Evolutionary conservation across 2,797 vertebrate species (phyloP), one percentile per base, ranked within the genome.

Genomic region (Podarcis siculus): DNA sequence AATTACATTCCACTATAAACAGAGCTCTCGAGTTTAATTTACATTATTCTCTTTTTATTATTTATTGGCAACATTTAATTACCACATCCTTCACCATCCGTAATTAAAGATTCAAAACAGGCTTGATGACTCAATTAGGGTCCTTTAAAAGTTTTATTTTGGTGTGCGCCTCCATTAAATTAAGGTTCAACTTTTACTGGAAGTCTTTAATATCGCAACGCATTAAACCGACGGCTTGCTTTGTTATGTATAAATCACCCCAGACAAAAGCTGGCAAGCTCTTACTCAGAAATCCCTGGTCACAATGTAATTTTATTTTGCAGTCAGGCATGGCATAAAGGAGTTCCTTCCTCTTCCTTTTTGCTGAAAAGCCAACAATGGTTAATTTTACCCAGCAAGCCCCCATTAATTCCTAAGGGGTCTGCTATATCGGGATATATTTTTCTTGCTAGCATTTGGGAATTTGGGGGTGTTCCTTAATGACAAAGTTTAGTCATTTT

Each of bases 71-170:
- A 92, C 90, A 89, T 42, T 78, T 89, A 95, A 95, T 95, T 94
- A 93, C 89, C 1, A 1, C 89, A 90, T 88, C 88, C 91, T 92
- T 87, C 90, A 91, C 1, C 0, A 92, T 78, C 87, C 71, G 79
- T 95, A 95, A 95, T 95, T 93, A 95, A 94, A 80, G 89, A 95
- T 89, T 89, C 92, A 89, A 92, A 95, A 91, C 89, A 90, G 86
- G 58, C 89, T 90, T 90, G 92, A 96, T 90, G 88, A 95, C 90
- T 93, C 93, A 95, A 95, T 95, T 95, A 94, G 86, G 88, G 67
- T 79, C 19, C 58, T 91, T 89, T 19, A n/a, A 87, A 81, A 73
- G 69, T 87, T 86, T 94, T 88, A 91, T 79, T 81, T 42, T 2
- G 45, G 2, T 64, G 72, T 90, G 71, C 25, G 80, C 91, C 84